Base-by-base conservation (phyloP, 2,888 invertebrate genomes). In the Drosophila cognata region DNA sequence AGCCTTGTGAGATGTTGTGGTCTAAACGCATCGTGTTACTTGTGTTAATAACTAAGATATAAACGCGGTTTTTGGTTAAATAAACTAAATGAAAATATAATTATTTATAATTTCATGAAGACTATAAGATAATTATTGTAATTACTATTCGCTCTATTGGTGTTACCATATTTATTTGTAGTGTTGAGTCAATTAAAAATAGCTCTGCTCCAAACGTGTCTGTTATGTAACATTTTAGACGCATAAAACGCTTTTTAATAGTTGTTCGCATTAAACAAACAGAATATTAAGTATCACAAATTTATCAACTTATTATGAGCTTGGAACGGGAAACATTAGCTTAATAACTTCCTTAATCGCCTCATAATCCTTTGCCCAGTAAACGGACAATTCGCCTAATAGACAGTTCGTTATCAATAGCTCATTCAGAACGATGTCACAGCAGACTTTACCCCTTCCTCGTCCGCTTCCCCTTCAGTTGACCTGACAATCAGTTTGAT, bases 401-500 rank as follows among this genome's bases (percentile, higher is more conserved):
- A 50, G 33, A 33, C 33, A 33, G 10, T 33, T 31, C 50, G 79
- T 31, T 63, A 71, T 79, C 78, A 72, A 72, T 72, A 53, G 52
- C 59, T 55, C 43, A 53, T 41, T 58, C 31, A 29, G 21, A 50
- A 51, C 25, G n/a, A 38, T 53, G 53, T 31, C 28, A 11, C 31
- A 29, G 33, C 36, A 38, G 18, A 25, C 16, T 25, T 28, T 25
- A 2, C 25, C 11, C 28, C 55, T 18, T 13, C 7, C 36, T 18
- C 25, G 7, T 10, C 38, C 28, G 7, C 18, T 5, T 4, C 29
- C 16, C 25, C 25, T 7, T 46, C 28, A 7, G 11, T 56, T 25
- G 38, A 51, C 21, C 76, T 60, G 60, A 41, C 81, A 75, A 78
- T 80, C 88, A 74, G 57, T 76, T 72, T 89, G 89, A 89, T 89